Evolutionary conservation across 2,113 vertebrate genomes (phyloP).

Genomic region (Phalacrocorax brasilianus): DNA sequence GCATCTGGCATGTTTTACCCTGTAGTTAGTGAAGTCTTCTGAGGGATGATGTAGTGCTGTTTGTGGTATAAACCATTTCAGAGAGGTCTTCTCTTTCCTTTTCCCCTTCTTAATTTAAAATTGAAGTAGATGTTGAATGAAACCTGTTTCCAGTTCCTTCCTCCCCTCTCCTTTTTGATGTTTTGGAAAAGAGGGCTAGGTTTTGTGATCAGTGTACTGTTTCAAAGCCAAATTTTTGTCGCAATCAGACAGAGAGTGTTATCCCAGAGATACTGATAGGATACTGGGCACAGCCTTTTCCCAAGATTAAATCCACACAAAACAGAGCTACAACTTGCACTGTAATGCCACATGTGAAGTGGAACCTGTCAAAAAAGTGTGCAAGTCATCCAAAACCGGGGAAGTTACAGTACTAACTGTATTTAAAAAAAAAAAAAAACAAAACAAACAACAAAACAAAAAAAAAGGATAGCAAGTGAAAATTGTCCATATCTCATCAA

Average conservation of each 20-base stretch:
- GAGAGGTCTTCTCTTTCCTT: neutral
- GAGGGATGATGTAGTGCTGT: neutral
- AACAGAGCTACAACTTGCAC: neutral
- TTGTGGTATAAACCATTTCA: neutral
- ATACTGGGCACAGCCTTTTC: neutral
- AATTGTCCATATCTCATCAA: neutral
- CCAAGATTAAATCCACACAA: neutral
- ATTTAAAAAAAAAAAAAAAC: neutral
- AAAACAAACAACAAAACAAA: no score
- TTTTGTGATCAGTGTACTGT: neutral
- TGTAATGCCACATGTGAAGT: neutral
- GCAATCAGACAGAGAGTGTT: neutral
- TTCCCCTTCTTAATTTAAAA: neutral
- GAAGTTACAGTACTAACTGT: neutral
- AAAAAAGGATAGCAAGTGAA: neutral
- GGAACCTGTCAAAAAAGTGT: neutral
- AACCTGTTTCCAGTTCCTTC: neutral
- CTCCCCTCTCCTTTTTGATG: neutral
- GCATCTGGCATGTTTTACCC: neutral
- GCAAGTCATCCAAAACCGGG: neutral
- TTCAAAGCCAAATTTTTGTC: neutral
- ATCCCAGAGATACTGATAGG: neutral
- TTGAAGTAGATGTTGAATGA: neutral
- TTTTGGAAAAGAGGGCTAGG: neutral
- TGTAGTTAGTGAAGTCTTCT: neutral